Base-by-base conservation (phyloP, 2,113 vertebrate genomes). In the Rostratula benghalensis region DNA sequence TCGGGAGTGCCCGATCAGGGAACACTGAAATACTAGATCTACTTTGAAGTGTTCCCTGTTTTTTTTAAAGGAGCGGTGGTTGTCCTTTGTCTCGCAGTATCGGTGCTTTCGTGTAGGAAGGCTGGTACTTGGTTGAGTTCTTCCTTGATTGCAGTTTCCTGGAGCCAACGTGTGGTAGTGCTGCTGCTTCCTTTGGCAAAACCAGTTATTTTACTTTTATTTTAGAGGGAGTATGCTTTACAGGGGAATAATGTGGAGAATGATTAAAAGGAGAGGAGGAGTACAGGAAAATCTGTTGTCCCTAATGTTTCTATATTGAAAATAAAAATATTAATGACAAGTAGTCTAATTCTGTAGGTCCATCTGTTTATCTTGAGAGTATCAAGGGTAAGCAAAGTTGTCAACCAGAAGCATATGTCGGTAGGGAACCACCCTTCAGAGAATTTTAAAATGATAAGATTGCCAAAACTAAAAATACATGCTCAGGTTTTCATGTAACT, bases 141-240 rank as follows among this genome's bases (percentile, higher is more conserved):
- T 75, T 70, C 64, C 68, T 61, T 45, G 93, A 81, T 43, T 81
- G 74, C 63, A 71, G 83, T 82, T 94, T 97, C 77, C 87, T 68
- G 90, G 78, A 94, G 93, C 71, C 73, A 78, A 97, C 93, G 81
- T 95, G 95, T 87, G 94, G 75, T 92, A 74, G 61, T 45, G 25
- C 56, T 94, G 35, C 84, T 87, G 69, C 88, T 96, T 97, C 95
- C 85, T 81, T 96, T 90, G 91, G 94, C 93, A 71, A 88, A 97
- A 83, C 95, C 91, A 54, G 87, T 83, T 89, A 8, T 88, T 77
- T 96, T 89, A 94, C 87, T 74, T 81, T 84, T 81, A 61, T 82
- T 91, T 94, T 91, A 71, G 48, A 46, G 75, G 60, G 83, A 96
- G 92, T 84, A 53, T 25, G 6, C 89, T 96, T 96, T 57, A 48